These are phyloP conservation scores for Vidua chalybeata DNA, from an alignment of 2,113 vertebrate genomes.

Conservation along the genomic window DNA sequence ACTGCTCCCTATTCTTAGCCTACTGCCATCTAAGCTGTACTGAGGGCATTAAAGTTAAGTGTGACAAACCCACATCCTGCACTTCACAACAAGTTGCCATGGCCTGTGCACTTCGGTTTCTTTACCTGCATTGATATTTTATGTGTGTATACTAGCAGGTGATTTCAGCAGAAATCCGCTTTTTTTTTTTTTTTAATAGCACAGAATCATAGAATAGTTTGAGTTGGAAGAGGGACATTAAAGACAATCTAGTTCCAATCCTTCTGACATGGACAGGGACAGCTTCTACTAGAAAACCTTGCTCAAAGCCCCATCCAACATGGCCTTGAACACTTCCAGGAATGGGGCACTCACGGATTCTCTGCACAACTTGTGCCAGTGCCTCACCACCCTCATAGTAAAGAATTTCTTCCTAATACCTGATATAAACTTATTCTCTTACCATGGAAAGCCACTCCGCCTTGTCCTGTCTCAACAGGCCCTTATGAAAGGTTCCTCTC, in stretches of 20 bases:
- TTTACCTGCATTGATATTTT: background rate
- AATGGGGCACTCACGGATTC: background rate
- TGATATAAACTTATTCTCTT: background rate
- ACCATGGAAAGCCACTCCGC: background rate
- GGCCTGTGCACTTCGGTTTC: background rate
- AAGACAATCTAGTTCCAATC: background rate
- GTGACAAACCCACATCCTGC: background rate
- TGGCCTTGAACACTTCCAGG: background rate
- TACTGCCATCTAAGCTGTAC: background rate
- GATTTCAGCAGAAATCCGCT: background rate
- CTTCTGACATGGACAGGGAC: background rate
- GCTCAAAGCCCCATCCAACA: background rate
- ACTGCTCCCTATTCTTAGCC: background rate
- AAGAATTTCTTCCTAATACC: background rate
- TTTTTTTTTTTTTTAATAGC: background rate
- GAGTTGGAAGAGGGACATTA: background rate
- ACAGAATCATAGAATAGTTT: background rate
- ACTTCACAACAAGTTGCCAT: background rate
- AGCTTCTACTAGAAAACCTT: background rate
- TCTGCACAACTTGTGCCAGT: background rate
- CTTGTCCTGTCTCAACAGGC: background rate
- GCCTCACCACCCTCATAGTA: background rate
- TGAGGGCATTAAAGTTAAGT: background rate
- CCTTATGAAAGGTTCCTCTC: background rate
- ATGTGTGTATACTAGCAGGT: background rate